A percentile compares a stretch with the other conserved stretches of the same genome.
Evolutionary conservation across 2,888 invertebrate species (phyloP).

Genomic region (Phortica magna): DNA sequence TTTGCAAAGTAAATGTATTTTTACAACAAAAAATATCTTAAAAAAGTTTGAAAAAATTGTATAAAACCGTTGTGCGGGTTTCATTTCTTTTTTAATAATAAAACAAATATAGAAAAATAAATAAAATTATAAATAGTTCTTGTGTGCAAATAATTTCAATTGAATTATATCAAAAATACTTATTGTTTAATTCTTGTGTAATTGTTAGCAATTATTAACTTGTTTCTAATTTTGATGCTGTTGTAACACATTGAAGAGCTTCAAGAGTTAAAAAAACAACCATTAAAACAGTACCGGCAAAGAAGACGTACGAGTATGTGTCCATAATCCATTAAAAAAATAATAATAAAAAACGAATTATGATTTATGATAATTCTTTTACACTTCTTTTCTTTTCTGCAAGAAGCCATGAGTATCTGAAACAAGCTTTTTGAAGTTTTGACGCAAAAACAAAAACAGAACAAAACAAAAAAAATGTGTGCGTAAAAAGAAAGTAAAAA

Average conservation of each 20-base stretch:
- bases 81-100: too few relatives aligned
- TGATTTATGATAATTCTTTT: constrained; percentile 57
- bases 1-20: background rate
- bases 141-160: too few relatives aligned
- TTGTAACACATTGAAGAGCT: too few relatives aligned
- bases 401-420: constrained; percentile 16
- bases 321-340: constrained; percentile 68
- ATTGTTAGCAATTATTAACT: too few relatives aligned
- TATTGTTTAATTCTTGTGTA: too few relatives aligned
- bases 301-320: constrained; percentile 44
- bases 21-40: background rate
- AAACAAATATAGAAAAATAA: too few relatives aligned
- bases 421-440: constrained; percentile 10
- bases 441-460: background rate
- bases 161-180: too few relatives aligned
- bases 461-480: background rate
- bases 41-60: too few relatives aligned
- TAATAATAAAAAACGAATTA: constrained; percentile 70
- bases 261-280: too few relatives aligned
- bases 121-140: too few relatives aligned
- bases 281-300: constrained; percentile 15
- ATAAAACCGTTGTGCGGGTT: too few relatives aligned
- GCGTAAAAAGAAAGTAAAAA: constrained; percentile 25
- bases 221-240: too few relatives aligned
- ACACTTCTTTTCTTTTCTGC: background rate